Evolutionary conservation across 2,888 invertebrate genomes (phyloP).

Genomic region (Argyresthia albistria): DNA sequence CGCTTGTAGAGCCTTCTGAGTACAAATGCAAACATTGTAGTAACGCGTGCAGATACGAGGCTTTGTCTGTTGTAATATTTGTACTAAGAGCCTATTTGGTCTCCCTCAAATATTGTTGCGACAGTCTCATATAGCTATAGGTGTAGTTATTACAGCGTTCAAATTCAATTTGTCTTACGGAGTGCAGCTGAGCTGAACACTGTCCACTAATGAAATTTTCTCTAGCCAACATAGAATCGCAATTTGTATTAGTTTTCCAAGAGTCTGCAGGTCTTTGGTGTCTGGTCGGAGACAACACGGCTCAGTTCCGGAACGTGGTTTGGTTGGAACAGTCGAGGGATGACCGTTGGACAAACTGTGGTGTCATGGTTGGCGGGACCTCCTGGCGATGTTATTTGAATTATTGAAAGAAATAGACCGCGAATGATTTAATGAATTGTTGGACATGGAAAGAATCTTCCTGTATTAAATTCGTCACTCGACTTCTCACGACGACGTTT

Average conservation of each 20-base stretch:
- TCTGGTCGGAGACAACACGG: neutral
- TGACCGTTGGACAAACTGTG: neutral
- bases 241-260: neutral
- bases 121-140: neutral
- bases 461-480: no score
- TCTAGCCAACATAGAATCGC: neutral
- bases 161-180: conserved; percentile 27
- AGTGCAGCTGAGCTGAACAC: conserved; percentile 26
- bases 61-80: conserved; percentile 4
- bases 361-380: neutral
- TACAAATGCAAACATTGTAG: conserved; percentile 4
- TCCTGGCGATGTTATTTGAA: neutral
- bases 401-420: conserved; percentile 15
- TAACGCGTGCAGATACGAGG: neutral
- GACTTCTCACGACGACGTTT: no score
- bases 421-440: neutral
- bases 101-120: neutral
- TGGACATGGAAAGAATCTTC: no score
- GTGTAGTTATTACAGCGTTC: neutral
- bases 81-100: neutral
- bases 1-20: neutral
- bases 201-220: conserved; percentile 7
- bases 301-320: conserved; percentile 5
- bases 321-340: neutral
- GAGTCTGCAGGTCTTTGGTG: neutral